These are phyloP conservation scores for Junonia oenone DNA, from an alignment of 2,888 invertebrate genomes.

Conservation along the genomic window DNA sequence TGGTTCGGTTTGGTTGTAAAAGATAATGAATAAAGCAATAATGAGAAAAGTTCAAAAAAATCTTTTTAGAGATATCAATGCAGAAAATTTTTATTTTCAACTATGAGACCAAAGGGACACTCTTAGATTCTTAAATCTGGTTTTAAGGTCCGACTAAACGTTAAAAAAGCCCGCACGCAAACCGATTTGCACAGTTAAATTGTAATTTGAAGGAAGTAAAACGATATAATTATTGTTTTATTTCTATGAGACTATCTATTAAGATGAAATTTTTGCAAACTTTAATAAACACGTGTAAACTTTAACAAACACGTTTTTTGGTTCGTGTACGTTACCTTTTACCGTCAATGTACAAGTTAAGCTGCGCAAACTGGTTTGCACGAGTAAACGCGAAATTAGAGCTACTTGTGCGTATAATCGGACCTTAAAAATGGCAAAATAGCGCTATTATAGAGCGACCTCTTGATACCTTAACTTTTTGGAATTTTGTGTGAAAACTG, in stretches of 20 bases:
- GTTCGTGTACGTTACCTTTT: no score
- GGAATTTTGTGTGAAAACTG: not conserved
- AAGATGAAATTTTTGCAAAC: not conserved
- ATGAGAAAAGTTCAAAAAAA: not conserved
- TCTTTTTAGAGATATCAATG: not conserved
- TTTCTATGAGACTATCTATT: not conserved
- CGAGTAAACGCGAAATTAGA: not conserved
- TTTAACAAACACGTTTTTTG: no score
- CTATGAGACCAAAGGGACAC: not conserved
- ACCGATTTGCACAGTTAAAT: not conserved
- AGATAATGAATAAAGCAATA: not conserved
- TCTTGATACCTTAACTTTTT: not conserved
- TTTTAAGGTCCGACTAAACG: not conserved
- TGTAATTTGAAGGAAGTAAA: not conserved
- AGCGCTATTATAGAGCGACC: not conserved
- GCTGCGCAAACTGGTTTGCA: not conserved
- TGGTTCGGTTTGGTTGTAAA: constrained; percentile 1
- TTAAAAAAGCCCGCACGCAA: not conserved
- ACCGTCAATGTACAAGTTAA: not conserved
- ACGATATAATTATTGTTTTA: not conserved
- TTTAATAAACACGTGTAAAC: no score
- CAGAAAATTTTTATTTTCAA: not conserved
- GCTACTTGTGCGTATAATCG: not conserved
- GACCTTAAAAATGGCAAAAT: not conserved
- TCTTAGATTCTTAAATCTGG: not conserved